Base-by-base conservation (phyloP, 2,113 vertebrate genomes). In the Marmota flaviventris region DNA sequence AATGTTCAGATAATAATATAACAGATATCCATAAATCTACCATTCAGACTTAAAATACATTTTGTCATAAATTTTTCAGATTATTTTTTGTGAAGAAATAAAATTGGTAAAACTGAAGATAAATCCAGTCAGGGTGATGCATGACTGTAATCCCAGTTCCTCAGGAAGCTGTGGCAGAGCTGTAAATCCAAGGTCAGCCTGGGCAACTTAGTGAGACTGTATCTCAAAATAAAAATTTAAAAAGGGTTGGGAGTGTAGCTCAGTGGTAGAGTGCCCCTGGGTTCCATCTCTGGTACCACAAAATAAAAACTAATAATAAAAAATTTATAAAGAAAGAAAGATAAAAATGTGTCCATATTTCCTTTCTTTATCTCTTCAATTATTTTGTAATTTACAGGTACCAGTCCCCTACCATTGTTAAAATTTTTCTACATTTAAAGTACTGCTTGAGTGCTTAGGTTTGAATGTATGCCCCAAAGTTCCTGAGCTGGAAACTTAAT, bases 21-120 rank as follows among this genome's bases (percentile, higher is more conserved):
- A 70, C n/a, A 56, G 39, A 18, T 37, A 76, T 34, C 53, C 61
- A 77, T 56, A 82, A 87, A 34, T 82, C 32, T 85, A 70, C 39
- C 61, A 81, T 88, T n/a, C 3, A n/a, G 0, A 93, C 65, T n/a
- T 86, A 85, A 96, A 86, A 70, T 63, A 24, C 72, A 75, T 82
- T 85, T 37, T 90, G 16, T 53, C 32, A 48, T n/a, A 63, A 22
- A 29, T 75, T 95, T 83, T 76, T 87, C 70, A 81, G 32, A 76
- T 37, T 20, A 53, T 79, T 86, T 92, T 84, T 88, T 84, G 58
- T 75, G 83, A 88, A 83, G n/a, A 92, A 88, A 89, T 78, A 81
- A 92, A 76, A 34, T 69, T 72, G 37, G 77, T 11, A 87, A 65
- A 90, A 88, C 37, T 56, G 81, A 85, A 86, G 45, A 20, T 82